Evolutionary conservation across 2,888 invertebrate genomes (phyloP).

Genomic region (Abscondita cerata): DNA sequence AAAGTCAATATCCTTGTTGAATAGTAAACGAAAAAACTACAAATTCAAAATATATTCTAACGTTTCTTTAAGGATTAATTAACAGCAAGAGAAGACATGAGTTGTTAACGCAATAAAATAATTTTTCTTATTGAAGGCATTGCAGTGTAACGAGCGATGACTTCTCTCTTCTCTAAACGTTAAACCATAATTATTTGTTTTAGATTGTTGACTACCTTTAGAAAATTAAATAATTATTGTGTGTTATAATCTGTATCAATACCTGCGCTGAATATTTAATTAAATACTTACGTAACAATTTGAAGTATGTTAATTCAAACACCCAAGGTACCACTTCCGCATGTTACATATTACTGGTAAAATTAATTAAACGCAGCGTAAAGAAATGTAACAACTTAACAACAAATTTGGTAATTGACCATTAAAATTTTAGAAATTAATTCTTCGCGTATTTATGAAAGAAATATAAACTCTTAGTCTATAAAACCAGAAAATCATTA

Average conservation of each 20-base stretch:
- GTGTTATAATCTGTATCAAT: constrained; percentile 13
- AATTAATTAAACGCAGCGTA: not conserved
- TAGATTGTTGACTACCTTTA: constrained; percentile 21
- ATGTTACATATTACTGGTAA: constrained; percentile 8
- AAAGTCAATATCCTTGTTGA: not conserved
- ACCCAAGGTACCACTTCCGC: constrained; percentile 17
- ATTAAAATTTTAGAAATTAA: not conserved
- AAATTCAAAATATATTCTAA: too few species aligned
- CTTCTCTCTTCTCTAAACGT: constrained; percentile 14
- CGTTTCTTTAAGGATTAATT: too few species aligned
- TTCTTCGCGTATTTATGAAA: too few species aligned
- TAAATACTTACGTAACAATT: constrained; percentile 9
- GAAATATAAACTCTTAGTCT: too few species aligned
- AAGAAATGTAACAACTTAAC: constrained; percentile 2
- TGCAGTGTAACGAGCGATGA: constrained; percentile 25
- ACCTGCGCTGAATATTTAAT: constrained; percentile 4
- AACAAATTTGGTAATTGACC: too few species aligned
- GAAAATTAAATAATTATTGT: constrained; percentile 23
- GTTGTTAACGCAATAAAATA: not conserved
- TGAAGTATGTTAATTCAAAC: constrained; percentile 15
- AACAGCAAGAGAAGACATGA: too few species aligned
- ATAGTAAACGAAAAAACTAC: not conserved
- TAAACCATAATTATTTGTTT: constrained; percentile 16
- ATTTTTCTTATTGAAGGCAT: constrained; percentile 16
- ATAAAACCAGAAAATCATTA: too few species aligned